Percentiles rank a stretch among this genome's conserved stretches.
These are phyloP conservation scores for Cremastobaeus sp. DNA, from an alignment of 2,888 invertebrate species.

Conservation along the genomic window DNA sequence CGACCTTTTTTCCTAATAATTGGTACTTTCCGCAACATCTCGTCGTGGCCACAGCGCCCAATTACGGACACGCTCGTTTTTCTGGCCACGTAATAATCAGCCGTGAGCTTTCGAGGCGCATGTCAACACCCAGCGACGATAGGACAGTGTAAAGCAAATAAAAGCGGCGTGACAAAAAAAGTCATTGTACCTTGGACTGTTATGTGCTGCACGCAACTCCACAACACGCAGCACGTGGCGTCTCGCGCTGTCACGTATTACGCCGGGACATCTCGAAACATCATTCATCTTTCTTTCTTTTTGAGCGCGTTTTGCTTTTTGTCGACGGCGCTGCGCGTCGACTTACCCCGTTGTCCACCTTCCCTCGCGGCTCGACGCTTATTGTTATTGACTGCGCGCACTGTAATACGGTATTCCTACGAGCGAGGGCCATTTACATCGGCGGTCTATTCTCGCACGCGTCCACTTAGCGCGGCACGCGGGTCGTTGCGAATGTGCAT, in stretches of 20 bases:
- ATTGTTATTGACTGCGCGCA: slow-evolving; percentile 57
- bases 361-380: slow-evolving; percentile 5
- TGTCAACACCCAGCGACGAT: slow-evolving; percentile 30
- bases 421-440: slow-evolving; percentile 51
- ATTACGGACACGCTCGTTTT: background rate
- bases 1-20: too few relatives aligned
- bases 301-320: slow-evolving; percentile 9
- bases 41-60: too few relatives aligned
- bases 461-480: slow-evolving; percentile 66
- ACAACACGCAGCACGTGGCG: slow-evolving; percentile 67
- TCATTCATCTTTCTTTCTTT: slow-evolving; percentile 42
- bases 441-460: slow-evolving; percentile 62
- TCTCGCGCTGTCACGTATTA: slow-evolving; percentile 69
- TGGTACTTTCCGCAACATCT: too few relatives aligned
- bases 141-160: slow-evolving; percentile 46
- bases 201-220: slow-evolving; percentile 48
- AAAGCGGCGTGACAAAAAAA: slow-evolving; percentile 31
- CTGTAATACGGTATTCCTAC: slow-evolving; percentile 53
- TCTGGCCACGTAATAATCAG: background rate
- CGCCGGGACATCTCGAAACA: slow-evolving; percentile 34
- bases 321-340: slow-evolving; percentile 1
- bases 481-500: slow-evolving; percentile 63
- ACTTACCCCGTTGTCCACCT: slow-evolving; percentile 20
- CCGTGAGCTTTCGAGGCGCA: slow-evolving; percentile 3
- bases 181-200: slow-evolving; percentile 41